Evolutionary conservation across 2,888 invertebrate species (phyloP).

Genomic region (Brenthis hecate): DNA sequence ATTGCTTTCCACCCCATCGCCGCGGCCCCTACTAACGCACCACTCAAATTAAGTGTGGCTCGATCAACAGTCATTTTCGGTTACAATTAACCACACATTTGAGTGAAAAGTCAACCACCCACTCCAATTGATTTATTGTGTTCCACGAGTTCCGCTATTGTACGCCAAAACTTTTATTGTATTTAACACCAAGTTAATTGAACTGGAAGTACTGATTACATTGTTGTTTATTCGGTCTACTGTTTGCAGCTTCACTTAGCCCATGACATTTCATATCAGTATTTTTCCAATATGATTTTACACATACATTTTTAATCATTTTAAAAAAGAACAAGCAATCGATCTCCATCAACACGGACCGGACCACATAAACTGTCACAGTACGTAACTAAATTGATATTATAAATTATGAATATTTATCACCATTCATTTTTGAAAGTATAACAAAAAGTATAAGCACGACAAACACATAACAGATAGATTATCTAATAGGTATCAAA

Average conservation of each 20-base stretch:
- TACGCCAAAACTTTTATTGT: slow-evolving; percentile 67
- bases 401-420: too few species aligned
- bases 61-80: slow-evolving; percentile 83
- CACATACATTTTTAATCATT: too few species aligned
- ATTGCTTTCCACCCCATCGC: slow-evolving; percentile 65
- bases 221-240: not conserved
- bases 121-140: slow-evolving; percentile 83
- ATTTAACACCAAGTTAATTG: slow-evolving; percentile 41
- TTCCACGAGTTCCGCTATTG: slow-evolving; percentile 78
- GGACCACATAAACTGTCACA: too few species aligned
- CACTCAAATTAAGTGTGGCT: slow-evolving; percentile 82
- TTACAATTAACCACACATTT: slow-evolving; percentile 83
- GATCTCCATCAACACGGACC: too few species aligned
- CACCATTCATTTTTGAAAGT: too few species aligned
- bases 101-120: slow-evolving; percentile 83
- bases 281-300: too few species aligned
- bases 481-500: slow-evolving; percentile 1
- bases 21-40: slow-evolving; percentile 68
- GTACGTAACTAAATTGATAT: too few species aligned
- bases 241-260: too few species aligned
- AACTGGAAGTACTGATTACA: slow-evolving; percentile 49
- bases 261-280: too few species aligned
- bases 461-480: too few species aligned
- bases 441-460: too few species aligned
- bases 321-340: too few species aligned